Evolutionary conservation across 2,888 invertebrate species (phyloP).

Genomic region (Epinotia bilunana): DNA sequence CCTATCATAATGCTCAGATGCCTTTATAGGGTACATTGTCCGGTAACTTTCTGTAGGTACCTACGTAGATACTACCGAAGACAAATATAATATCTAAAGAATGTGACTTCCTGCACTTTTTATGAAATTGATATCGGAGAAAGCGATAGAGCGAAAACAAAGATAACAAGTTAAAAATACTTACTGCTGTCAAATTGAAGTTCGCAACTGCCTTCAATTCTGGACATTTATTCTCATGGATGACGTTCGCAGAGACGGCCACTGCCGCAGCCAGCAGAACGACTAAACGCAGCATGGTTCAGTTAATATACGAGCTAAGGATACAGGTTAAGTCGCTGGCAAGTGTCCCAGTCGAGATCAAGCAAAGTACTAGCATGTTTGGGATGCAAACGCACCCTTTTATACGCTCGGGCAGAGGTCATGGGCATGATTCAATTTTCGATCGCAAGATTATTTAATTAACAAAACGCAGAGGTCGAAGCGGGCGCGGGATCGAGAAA

Average conservation of each 20-base stretch:
- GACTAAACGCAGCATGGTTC: conserved; percentile 63
- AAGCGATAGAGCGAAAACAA: neutral
- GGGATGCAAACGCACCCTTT: conserved; percentile 55
- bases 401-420: conserved; percentile 68
- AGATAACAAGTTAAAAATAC: conserved; percentile 40
- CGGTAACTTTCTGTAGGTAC: too few relatives aligned
- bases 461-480: conserved; percentile 52
- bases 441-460: conserved; percentile 64
- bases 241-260: conserved; percentile 59
- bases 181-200: conserved; percentile 67
- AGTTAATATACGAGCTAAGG: conserved; percentile 42
- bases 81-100: too few relatives aligned
- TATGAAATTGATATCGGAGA: neutral
- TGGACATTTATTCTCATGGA: conserved; percentile 68
- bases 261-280: conserved; percentile 65
- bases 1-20: too few relatives aligned
- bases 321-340: conserved; percentile 53
- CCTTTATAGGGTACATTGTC: too few relatives aligned
- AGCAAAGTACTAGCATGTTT: conserved; percentile 57
- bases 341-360: conserved; percentile 55
- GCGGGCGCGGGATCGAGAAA: conserved; percentile 53
- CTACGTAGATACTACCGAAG: too few relatives aligned
- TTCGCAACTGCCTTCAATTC: conserved; percentile 66
- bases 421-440: conserved; percentile 64
- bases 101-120: neutral